Evolutionary conservation across 2,888 invertebrate species (phyloP).

Genomic region (Cryptosula pallasiana): DNA sequence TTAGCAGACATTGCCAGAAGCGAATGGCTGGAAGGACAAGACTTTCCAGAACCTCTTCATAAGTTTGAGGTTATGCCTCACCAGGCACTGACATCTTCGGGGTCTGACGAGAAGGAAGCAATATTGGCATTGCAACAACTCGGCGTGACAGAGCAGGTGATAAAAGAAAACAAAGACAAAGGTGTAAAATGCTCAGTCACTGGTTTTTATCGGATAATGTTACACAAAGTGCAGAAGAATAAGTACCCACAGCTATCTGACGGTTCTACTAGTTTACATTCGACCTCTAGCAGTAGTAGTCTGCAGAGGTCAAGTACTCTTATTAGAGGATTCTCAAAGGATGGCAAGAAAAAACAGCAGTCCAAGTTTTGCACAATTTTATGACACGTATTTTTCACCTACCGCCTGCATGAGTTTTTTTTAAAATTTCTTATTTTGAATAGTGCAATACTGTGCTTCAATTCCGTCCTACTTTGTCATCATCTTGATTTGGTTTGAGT

Average conservation of each 20-base stretch:
- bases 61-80: conserved; percentile 45
- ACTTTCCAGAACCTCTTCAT: conserved; percentile 51
- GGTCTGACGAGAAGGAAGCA: conserved; percentile 56
- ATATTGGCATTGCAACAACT: conserved; percentile 58
- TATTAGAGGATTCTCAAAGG: not conserved
- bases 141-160: conserved; percentile 55
- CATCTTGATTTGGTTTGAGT: no score
- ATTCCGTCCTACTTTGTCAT: no score
- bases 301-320: not conserved
- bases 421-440: no score
- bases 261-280: not conserved
- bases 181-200: conserved; percentile 65
- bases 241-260: conserved; percentile 27
- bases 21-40: conserved; percentile 59
- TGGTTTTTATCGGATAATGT: conserved; percentile 67
- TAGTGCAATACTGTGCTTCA: no score
- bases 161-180: conserved; percentile 55
- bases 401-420: no score
- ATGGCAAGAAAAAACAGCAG: conserved; percentile 7
- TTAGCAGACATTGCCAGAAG: conserved; percentile 52
- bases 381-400: not conserved
- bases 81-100: conserved; percentile 29
- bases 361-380: conserved; percentile 16
- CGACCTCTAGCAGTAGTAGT: not conserved
- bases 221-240: conserved; percentile 56